Base-by-base conservation (phyloP, 2,888 invertebrate species). In the Patella caerulea region DNA sequence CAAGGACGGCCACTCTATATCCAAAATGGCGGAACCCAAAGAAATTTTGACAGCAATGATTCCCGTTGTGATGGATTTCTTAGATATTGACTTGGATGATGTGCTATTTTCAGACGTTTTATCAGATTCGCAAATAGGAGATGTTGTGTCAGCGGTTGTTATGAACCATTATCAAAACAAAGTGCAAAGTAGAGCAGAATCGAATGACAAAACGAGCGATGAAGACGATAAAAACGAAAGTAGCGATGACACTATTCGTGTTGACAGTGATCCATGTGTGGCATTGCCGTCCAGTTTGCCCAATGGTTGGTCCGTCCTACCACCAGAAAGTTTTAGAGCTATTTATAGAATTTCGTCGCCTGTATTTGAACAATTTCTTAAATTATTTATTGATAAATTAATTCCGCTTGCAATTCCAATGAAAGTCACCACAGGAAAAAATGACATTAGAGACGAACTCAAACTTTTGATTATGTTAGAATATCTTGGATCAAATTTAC, bases 21-120 rank as follows among this genome's bases (percentile, higher is more conserved):
- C 17, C 72, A 77, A 78, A 71, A 78, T 78, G 80, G 80, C 76
- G 19, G 74, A 56, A 1, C 53, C n/a, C 15, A 72, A 78, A 45
- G 74, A 80, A 15, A 55, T n/a, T 19, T 24, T 80, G 24, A 56
- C 76, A 17, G 70, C 59, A 71, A 71, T 75, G 74, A 75, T 80
- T 74, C 80, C 80, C 7, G 73, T 78, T 24, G 80, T 80, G 15
- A 70, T 80, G 65, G 80, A 80, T 56, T 78, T 80, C 55, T 59
- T 80, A 17, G 80, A 80, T 29, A 59, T 80, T 14, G 76, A 80
- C 71, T 69, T 72, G 15, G 76, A 76, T 34, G 78, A 78, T 12
- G 24, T 80, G 3, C 17, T 78, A 15, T 72, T 76, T 12, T 80
- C 80, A 29, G 80, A 78, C 29, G 71, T 78, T 72, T 74, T 80